Evolutionary conservation across 2,797 vertebrate genomes (phyloP), one percentile per base, ranked within the genome.

Genomic region (Basileuterus tristriatus): DNA sequence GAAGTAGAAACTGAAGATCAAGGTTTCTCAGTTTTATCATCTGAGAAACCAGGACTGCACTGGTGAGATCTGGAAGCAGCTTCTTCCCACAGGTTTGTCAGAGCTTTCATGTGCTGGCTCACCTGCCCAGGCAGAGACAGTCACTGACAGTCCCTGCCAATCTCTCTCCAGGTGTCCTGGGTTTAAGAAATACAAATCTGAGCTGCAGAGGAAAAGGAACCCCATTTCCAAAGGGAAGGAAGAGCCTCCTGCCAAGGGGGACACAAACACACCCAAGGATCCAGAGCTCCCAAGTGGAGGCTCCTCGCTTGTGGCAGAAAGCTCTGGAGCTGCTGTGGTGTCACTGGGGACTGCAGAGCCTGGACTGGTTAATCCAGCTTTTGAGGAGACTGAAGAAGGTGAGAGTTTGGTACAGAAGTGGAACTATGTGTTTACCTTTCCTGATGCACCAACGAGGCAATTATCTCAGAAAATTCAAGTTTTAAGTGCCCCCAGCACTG

Each of bases 311-410:
- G 89, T 95, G 75, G 91, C 97, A 68, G 98, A 98, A 88, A 98
- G 97, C 44, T 96, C 98, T 47, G 76, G 90, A 69, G 96, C 96
- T 52, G 93, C 97, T 22, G 95, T 95, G 56, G 95, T 96, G 14
- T 96, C 96, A 26, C 98, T 95, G 14, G 98, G 98, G 59, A 98
- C 97, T 68, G 97, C 98, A 5, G 98, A 99, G 82, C 98, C 99
- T 9, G 99, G 99, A 7, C 95, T 99, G 83, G 98, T 99, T 67
- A 99, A 99, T 93, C 99, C 98, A 77, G 99, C 99, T 60, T 99
- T 98, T 93, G 99, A 99, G 94, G 99, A 99, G 97, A 97, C 97
- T 64, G 99, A 99, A 90, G 99, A 99, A 64, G 99, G 99, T 99
- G 98, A 94, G 98, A 78, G 30, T 77, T 76, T 87, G 69, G 49